Base-by-base conservation (phyloP, 1,140 invertebrate species). In the Apolygus lucorum region DNA sequence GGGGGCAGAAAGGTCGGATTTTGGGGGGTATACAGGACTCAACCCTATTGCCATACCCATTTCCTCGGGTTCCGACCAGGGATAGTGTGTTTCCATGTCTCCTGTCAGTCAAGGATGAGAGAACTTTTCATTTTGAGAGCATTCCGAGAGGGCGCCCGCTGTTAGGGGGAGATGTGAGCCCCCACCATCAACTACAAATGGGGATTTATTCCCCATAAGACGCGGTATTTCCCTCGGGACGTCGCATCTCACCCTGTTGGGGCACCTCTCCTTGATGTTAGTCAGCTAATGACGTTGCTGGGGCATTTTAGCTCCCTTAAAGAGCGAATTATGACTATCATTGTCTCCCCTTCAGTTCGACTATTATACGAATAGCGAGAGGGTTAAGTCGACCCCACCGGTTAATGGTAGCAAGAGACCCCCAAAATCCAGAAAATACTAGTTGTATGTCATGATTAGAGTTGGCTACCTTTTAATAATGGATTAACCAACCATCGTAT, bases 21-120 rank as follows among this genome's bases (percentile, higher is more conserved):
- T 63, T 63, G 62, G 62, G n/a, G n/a, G n/a, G n/a, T n/a, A n/a
- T n/a, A n/a, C n/a, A 63, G 21, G 62, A 14, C 62, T 8, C 62
- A 25, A 24, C 22, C 22, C 22, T 22, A 2, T 63, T 17, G 21
- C 22, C 27, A 22, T 17, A 17, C 27, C 22, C 17, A 63, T 63
- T 66, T 29, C n/a, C 64, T 2, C 27, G 1, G n/a, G 27, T 66
- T 26, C 64, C 64, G n/a, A 66, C 27, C 14, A n/a, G 21, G 26
- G 64, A 66, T 66, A 66, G 64, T 66, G 64, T 66, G 64, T 66
- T 66, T 66, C 28, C 64, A 66, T 66, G 64, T 66, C 64, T 29
- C 64, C 22, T 34, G 64, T 66, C 64, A 66, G 64, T 66, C 64
- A 66, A 66, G 64, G 29, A 66, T 28, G 29, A 66, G 64, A 34